Evolutionary conservation across 1,140 invertebrate genomes (phyloP).

Genomic region (Cardiocondyla obscurior): DNA sequence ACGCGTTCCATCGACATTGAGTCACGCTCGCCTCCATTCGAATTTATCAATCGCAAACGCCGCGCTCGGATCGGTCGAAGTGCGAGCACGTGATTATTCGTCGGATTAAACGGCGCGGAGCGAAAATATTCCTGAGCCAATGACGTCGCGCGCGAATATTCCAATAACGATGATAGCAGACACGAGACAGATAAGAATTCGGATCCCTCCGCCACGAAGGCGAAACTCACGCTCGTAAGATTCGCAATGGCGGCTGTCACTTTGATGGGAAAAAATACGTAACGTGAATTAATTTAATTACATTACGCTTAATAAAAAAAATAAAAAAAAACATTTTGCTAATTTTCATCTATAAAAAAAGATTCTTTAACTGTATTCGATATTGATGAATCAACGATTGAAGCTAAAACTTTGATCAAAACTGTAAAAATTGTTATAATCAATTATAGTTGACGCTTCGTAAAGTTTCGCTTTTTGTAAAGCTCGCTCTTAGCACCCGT

Average conservation of each 20-base stretch:
- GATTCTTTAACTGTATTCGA: not conserved
- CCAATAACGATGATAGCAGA: conserved; percentile 48
- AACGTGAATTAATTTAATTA: not conserved
- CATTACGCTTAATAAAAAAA: not conserved
- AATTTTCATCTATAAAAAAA: not conserved
- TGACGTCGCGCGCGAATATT: conserved; percentile 45
- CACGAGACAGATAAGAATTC: conserved; percentile 64
- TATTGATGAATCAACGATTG: not conserved
- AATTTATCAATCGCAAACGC: conserved; percentile 51
- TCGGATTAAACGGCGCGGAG: conserved; percentile 23
- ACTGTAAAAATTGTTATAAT: not conserved
- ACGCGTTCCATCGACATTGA: not conserved
- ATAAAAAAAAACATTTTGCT: not conserved
- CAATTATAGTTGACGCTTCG: not conserved
- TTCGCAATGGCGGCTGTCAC: conserved; percentile 40
- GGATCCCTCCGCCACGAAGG: conserved; percentile 33
- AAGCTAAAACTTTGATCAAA: not conserved
- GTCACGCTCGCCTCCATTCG: not conserved
- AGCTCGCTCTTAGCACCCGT: not conserved
- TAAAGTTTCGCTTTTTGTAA: not conserved
- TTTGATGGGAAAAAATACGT: not conserved
- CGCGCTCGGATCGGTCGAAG: not conserved
- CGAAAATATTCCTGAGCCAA: conserved; percentile 38
- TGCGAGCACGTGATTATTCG: conserved; percentile 38
- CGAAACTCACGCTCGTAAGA: conserved; percentile 29